Base-by-base conservation (phyloP, 2,113 vertebrate genomes). In the Argyrosomus japonicus region DNA sequence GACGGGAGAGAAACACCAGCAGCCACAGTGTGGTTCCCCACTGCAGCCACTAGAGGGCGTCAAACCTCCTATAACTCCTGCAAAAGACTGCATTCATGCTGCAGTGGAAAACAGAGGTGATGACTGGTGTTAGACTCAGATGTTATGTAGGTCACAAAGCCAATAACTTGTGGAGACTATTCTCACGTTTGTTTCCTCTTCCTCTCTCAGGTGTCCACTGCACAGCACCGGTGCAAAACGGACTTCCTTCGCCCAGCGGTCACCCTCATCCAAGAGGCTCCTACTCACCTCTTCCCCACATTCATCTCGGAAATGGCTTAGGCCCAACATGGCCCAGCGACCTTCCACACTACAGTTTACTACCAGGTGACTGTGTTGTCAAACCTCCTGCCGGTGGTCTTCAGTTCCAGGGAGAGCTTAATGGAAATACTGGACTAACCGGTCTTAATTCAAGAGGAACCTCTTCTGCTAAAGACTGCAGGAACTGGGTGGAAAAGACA, bases 361-460 rank as follows among this genome's bases (percentile, higher is more conserved):
- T 90, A 14, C 87, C 88, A 2, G 88, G 43, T 5, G 82, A 83
- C 18, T 48, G 68, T n/a, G 61, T 47, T 2, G 12, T 81, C 63
- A 90, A 88, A 76, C 43, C 76, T 47, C 54, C 89, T 15, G 81
- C 23, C 57, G 56, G 77, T 25, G 84, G 36, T 68, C 15, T 75
- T 25, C 88, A 93, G 77, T 61, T 83, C 9, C 68, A 87, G 7
- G 83, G 23, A 69, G 89, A 91, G 77, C 68, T 83, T 3, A 92
- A 92, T 29, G 92, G 89, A 43, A 87, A 87, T 6, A 36, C 88
- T 17, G 91, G 87, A 79, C 50, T 83, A 32, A 54, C 86, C 61
- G 68, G 84, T 63, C 73, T 92, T 32, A 88, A 82, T 72, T 95
- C 93, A 10, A 93, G 90, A 91, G 95, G 95, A 73, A 95, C 94